A percentile compares a stretch with the other conserved stretches of the same genome.
Evolutionary conservation across 2,888 invertebrate genomes (phyloP).

Genomic region (Lycocerus yunnanus): DNA sequence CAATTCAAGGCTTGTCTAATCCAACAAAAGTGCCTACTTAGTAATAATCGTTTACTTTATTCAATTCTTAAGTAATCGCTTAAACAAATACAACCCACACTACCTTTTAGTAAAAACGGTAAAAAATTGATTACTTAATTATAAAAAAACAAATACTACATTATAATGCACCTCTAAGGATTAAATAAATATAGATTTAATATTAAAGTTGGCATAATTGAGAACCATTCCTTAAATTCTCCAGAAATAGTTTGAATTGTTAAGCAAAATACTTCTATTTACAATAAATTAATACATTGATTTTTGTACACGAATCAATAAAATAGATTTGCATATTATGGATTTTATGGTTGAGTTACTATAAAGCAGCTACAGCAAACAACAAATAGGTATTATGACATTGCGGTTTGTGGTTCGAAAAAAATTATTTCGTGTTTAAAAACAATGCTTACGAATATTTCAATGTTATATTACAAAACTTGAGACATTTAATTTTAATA

Average conservation of each 20-base stretch:
- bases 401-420: neutral
- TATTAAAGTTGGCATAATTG: neutral
- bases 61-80: neutral
- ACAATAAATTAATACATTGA: constrained; percentile 18
- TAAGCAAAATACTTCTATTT: constrained; percentile 18
- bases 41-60: neutral
- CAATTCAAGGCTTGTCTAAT: neutral
- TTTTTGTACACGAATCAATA: constrained; percentile 14
- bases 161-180: neutral
- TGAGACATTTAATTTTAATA: neutral
- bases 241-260: constrained; percentile 29
- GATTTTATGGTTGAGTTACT: neutral
- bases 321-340: constrained; percentile 3
- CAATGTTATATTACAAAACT: neutral
- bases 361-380: neutral
- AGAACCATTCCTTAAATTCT: constrained; percentile 9
- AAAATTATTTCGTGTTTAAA: neutral
- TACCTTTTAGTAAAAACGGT: neutral
- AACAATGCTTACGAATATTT: neutral
- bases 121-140: neutral
- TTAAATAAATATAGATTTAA: neutral
- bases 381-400: neutral
- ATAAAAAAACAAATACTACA: neutral
- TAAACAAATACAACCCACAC: neutral
- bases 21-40: neutral